Evolutionary conservation across 1,140 invertebrate genomes (phyloP), one percentile per base, ranked within the genome.

Genomic region (Homalodisca vitripennis): DNA sequence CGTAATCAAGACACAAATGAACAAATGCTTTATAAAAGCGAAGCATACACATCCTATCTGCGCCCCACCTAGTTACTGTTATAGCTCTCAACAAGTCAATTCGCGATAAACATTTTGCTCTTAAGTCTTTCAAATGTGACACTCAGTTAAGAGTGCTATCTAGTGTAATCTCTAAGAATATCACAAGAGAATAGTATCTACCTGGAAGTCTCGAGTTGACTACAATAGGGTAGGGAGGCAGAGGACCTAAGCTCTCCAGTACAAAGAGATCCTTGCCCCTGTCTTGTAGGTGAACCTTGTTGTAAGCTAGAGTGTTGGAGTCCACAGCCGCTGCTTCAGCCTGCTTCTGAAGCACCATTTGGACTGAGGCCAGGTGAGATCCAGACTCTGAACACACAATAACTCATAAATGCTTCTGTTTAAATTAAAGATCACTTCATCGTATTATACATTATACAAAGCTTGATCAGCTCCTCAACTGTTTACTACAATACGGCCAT

Each of bases 241-340:
- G 76, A 22, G 84, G 83, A 48, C 86, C 87, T 70, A 86, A 78
- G n/a, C 85, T 86, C 70, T 82, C 82, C 64, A 87, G 75, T 1
- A 83, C 80, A 30, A 79, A 77, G 41, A 88, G 78, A 67, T 87
- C 83, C 73, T 84, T 82, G 10, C 80, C 80, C 22, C 81, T 79
- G 74, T 85, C 82, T 60, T 84, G 83, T 79, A 87, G 82, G 72
- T 79, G 80, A 62, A 82, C 82, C 72, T 86, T 81, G 55, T 82
- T 82, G 70, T 82, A 82, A 2, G 82, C 74, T 2, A 88, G 78
- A 24, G 84, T 83, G 47, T 83, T 84, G 1, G 86, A 84, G 77
- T 87, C 86, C 17, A 88, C 83, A 26, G 86, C 83, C 17, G 86
- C 84, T 74, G 84, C 86, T 71, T 87, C 85, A 14, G 82, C 85